These are phyloP conservation scores for Eupithecia dodoneata DNA, from an alignment of 2,888 invertebrate genomes.

Conservation along the genomic window DNA sequence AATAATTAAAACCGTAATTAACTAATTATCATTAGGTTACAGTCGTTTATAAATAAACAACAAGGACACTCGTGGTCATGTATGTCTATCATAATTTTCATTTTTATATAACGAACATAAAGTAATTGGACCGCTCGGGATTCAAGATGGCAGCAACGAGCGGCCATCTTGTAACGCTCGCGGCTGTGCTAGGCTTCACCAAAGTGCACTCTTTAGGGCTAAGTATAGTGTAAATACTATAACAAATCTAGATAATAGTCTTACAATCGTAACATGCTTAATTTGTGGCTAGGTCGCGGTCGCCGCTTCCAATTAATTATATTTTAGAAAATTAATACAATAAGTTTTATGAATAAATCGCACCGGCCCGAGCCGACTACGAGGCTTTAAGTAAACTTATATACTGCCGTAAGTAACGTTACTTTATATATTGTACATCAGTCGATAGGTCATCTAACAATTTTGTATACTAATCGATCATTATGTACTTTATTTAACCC, in stretches of 20 bases:
- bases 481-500: slow-evolving; percentile 83
- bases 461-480: slow-evolving; percentile 81
- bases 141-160: slow-evolving; percentile 37
- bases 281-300: slow-evolving; percentile 73
- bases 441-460: slow-evolving; percentile 82
- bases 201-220: slow-evolving; percentile 66
- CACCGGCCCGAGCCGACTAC: slow-evolving; percentile 51
- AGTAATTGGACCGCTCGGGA: slow-evolving; percentile 57
- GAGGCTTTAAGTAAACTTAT: slow-evolving; percentile 78
- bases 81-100: slow-evolving; percentile 84
- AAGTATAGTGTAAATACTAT: slow-evolving; percentile 75
- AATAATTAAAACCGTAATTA: slow-evolving; percentile 85
- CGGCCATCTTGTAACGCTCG: slow-evolving; percentile 43
- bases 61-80: slow-evolving; percentile 79
- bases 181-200: slow-evolving; percentile 49
- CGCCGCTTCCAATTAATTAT: slow-evolving; percentile 79
- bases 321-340: slow-evolving; percentile 81
- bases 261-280: slow-evolving; percentile 81
- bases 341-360: slow-evolving; percentile 73
- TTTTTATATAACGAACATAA: slow-evolving; percentile 82
- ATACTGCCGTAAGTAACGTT: slow-evolving; percentile 82
- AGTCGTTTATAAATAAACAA: slow-evolving; percentile 73
- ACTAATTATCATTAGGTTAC: slow-evolving; percentile 84
- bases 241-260: slow-evolving; percentile 83
- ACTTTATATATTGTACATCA: slow-evolving; percentile 83